Conservation (phyloP, 2,113 vertebrate species). For the Deroptyus accipitrinus region DNA sequence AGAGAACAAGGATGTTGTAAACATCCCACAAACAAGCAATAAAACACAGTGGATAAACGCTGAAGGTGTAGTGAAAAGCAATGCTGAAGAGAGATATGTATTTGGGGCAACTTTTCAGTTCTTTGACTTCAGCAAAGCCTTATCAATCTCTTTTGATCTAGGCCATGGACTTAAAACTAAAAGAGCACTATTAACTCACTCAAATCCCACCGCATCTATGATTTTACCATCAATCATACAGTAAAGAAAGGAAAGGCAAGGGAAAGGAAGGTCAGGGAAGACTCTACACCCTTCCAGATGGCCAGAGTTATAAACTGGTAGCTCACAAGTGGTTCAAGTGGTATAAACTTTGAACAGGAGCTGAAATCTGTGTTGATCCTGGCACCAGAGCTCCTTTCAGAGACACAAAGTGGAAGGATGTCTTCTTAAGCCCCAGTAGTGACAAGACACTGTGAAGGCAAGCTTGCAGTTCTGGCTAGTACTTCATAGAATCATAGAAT, state of each 20-base stretch:
- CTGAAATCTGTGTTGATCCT: not conserved
- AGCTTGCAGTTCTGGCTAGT: not conserved
- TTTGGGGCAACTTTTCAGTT: not conserved
- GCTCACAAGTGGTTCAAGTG: not conserved
- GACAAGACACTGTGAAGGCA: not conserved
- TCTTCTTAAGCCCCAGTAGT: not conserved
- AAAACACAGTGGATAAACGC: not conserved
- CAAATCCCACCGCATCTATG: not conserved
- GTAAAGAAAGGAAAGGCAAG: not conserved
- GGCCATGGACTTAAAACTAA: not conserved
- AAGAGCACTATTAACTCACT: not conserved
- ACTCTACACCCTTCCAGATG: not conserved
- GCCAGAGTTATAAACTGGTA: not conserved
- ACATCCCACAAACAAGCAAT: not conserved
- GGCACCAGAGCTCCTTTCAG: not conserved
- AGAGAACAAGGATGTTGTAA: not conserved
- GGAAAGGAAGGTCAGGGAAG: not conserved
- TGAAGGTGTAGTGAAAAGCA: not conserved
- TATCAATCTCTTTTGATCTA: not conserved
- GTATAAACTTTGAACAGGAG: not conserved
- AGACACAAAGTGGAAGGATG: not conserved
- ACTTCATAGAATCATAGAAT: not conserved
- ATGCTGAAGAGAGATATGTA: not conserved
- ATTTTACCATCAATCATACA: not conserved
- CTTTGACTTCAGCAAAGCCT: not conserved